phyloP scores from a whole-genome alignment of 2,888 invertebrate genomes.

The Rhamnusium bicolor region DNA sequence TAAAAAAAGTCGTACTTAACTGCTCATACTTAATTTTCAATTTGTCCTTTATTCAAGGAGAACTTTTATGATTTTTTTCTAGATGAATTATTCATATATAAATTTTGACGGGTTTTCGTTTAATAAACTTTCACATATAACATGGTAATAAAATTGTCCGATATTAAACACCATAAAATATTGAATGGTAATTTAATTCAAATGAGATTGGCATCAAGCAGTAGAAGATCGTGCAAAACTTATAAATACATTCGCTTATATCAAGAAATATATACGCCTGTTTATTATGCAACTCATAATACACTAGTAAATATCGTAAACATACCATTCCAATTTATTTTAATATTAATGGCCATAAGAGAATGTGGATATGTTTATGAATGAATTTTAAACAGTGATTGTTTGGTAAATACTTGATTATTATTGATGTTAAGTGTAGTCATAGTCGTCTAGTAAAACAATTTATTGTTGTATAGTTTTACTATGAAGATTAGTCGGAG shows the following conservation, averaged over 20 bases:
- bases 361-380: conserved; percentile 4
- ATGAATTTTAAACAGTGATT: conserved; percentile 4
- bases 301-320: conserved; percentile 16
- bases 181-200: background rate
- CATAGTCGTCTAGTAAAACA: background rate
- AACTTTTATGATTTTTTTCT: background rate
- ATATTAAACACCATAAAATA: background rate
- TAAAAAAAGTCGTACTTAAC: no score
- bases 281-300: conserved; percentile 41
- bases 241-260: background rate
- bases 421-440: background rate
- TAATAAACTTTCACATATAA: background rate
- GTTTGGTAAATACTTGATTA: background rate
- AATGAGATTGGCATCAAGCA: background rate
- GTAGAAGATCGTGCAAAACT: background rate
- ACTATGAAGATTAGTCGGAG: background rate
- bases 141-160: background rate
- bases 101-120: background rate
- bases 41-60: background rate
- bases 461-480: background rate
- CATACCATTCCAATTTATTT: conserved; percentile 11
- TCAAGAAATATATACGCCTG: conserved; percentile 19
- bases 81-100: background rate
- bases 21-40: background rate
- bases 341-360: conserved; percentile 6